These are phyloP conservation scores for Gryon sp. DNA, from an alignment of 1,140 invertebrate genomes.

Conservation along the genomic window DNA sequence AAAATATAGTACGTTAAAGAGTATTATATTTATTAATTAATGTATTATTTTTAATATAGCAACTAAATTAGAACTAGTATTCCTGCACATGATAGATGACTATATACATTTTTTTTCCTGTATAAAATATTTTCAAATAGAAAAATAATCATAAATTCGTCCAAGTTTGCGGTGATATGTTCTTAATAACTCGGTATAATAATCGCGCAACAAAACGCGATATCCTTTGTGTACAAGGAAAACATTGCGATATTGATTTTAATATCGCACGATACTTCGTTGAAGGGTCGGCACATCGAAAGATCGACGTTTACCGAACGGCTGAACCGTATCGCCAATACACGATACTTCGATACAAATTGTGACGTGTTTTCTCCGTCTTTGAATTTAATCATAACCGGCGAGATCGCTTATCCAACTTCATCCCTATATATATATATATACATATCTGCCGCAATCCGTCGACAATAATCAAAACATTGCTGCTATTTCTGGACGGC, in stretches of 20 bases:
- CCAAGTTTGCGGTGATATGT: background rate
- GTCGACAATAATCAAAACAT: conserved; percentile 42
- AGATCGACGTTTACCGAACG: conserved; percentile 64
- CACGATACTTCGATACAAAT: conserved; percentile 52
- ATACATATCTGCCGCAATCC: conserved; percentile 11
- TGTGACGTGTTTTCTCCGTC: conserved; percentile 30
- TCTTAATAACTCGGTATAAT: conserved; percentile 16
- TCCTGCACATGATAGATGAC: too few relatives aligned
- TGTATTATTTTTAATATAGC: too few relatives aligned
- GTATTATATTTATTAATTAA: too few relatives aligned
- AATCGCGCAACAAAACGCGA: conserved; percentile 13
- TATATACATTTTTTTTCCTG: too few relatives aligned
- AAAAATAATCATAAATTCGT: background rate
- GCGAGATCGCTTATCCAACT: conserved; percentile 32
- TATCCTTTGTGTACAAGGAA: conserved; percentile 16
- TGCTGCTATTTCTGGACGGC: conserved; percentile 30
- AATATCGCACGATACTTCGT: conserved; percentile 68
- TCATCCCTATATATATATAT: too few relatives aligned
- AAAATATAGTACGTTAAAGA: too few relatives aligned
- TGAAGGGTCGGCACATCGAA: conserved; percentile 29
- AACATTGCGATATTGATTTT: conserved; percentile 61
- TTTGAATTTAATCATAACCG: conserved; percentile 45
- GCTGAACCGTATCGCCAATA: conserved; percentile 71
- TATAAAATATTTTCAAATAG: too few relatives aligned
- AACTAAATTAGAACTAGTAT: too few relatives aligned